Base-by-base conservation (phyloP, 2,888 invertebrate genomes). In the Pyrrhosoma nymphula region DNA sequence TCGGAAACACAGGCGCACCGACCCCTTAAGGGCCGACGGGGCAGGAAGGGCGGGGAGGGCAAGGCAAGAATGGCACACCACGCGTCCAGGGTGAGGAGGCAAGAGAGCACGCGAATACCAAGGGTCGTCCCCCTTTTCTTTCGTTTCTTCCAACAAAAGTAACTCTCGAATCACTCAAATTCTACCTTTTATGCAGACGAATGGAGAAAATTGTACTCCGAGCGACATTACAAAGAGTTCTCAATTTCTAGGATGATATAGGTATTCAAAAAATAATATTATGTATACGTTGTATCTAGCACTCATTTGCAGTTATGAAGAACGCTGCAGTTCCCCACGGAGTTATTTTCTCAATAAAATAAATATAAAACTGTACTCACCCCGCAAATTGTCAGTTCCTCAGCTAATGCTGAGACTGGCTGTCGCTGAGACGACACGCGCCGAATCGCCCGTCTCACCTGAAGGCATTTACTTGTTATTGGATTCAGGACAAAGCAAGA, bases 381-480 rank as follows among this genome's bases (percentile, higher is more conserved):
- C 82, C 35, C 6, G 35, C 82, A 16, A n/a, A n/a, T 69, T 8
- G 69, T n/a, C 8, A 30, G 35, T 30, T n/a, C 35, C 82, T 82
- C 82, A 18, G 30, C 30, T 30, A 82, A 14, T 89, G 47, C 93
- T 39, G 60, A 39, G 3, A 39, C 47, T 55, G n/a, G 63, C 69
- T 39, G 47, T 69, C 26, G 69, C 47, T 47, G 63, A 63, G 93
- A 69, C 93, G 63, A 63, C 93, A 93, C 93, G 93, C 93, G 93
- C 39, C 69, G 93, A 93, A 55, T 93, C 93, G 93, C 75, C n/a
- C 93, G 35, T 18, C 47, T 93, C 60, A 39, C 93, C 93, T 47
- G 69, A 69, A 69, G 69, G 93, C 93, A 93, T 93, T 93, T 63
- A 47, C 93, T 69, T 69, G 93, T 93, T 93, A 93, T 93, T 93